phyloP scores from a whole-genome alignment of 2,888 invertebrate genomes.

The Mesorhabditis spiculigera region DNA sequence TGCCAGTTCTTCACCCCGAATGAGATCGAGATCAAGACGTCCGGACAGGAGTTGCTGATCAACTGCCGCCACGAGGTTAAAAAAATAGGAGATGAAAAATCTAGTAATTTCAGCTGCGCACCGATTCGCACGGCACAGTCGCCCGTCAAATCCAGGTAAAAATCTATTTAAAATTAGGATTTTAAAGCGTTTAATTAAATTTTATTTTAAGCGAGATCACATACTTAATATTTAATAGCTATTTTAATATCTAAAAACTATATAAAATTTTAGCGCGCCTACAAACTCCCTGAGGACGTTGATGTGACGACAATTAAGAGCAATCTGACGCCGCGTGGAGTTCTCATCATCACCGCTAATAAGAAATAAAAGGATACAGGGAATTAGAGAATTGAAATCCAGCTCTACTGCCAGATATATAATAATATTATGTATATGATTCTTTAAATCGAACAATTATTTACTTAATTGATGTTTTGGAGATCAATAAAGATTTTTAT shows the following conservation, averaged over 20 bases:
- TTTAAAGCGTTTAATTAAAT: too few relatives aligned
- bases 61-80: constrained; percentile 52
- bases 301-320: constrained; percentile 49
- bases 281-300: constrained; percentile 54
- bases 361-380: constrained; percentile 30
- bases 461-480: too few relatives aligned
- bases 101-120: constrained; percentile 24
- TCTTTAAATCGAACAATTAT: too few relatives aligned
- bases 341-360: constrained; percentile 52
- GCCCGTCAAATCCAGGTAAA: constrained; percentile 44
- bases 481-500: too few relatives aligned
- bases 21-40: constrained; percentile 50
- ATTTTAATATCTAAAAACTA: background rate
- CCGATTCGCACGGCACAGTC: constrained; percentile 46
- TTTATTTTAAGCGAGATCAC: background rate
- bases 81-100: constrained; percentile 1
- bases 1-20: constrained; percentile 48
- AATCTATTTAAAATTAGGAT: too few relatives aligned
- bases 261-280: constrained; percentile 24
- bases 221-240: background rate
- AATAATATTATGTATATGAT: too few relatives aligned
- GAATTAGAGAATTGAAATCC: too few relatives aligned
- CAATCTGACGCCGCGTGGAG: constrained; percentile 50
- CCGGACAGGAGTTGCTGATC: constrained; percentile 51
- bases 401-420: too few relatives aligned